Evolutionary conservation across 2,113 vertebrate species (phyloP).

Genomic region (Ceuthmochares aereus): DNA sequence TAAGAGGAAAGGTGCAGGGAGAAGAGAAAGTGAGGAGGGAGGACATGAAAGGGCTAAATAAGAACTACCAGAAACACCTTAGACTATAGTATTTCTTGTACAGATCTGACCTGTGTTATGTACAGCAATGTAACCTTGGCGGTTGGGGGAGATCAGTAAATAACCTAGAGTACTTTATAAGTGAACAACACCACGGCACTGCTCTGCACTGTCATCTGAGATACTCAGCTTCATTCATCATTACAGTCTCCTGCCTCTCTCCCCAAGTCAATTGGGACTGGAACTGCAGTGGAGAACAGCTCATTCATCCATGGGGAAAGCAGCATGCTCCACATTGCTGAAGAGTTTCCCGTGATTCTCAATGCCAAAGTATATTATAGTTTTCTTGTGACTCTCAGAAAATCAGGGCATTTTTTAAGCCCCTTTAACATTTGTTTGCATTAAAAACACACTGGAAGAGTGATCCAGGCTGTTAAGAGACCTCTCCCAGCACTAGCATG

Average conservation of each 20-base stretch:
- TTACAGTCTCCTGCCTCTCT: background rate
- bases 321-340: background rate
- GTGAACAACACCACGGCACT: constrained; percentile 2
- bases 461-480: background rate
- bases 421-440: background rate
- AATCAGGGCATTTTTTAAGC: background rate
- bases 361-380: background rate
- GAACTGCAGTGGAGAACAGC: constrained; percentile 4
- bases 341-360: constrained; percentile 13
- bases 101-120: background rate
- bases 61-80: background rate
- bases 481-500: background rate
- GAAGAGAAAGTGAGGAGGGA: background rate
- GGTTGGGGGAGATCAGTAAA: background rate
- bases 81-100: constrained; percentile 16
- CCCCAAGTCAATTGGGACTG: background rate
- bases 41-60: background rate
- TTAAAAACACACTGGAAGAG: background rate
- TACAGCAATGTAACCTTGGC: constrained; percentile 11
- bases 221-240: constrained; percentile 55
- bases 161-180: constrained; percentile 26
- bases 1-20: background rate
- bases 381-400: background rate
- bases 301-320: constrained; percentile 45
- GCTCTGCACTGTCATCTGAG: constrained; percentile 25